These are phyloP conservation scores for Lycaena phlaeas DNA, from an alignment of 2,888 invertebrate species.

Conservation along the genomic window DNA sequence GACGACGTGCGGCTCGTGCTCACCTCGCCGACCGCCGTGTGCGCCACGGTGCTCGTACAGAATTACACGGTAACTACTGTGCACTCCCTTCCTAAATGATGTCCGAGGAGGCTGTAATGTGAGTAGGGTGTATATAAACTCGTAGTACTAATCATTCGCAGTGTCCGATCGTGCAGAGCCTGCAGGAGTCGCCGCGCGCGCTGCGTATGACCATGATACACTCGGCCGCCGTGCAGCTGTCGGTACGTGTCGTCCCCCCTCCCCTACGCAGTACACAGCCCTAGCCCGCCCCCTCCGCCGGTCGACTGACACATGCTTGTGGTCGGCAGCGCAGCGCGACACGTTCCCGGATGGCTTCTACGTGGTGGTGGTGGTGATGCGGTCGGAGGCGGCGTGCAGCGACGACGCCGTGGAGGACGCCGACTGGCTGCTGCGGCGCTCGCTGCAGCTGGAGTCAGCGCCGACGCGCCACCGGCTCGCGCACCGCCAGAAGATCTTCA, in stretches of 20 bases:
- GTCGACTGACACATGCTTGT: neutral
- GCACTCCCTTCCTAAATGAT: no score
- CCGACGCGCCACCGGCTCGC: constrained; percentile 8
- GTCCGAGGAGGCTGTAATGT: no score
- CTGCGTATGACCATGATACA: constrained; percentile 47
- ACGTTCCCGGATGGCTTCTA: constrained; percentile 49
- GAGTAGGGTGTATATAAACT: no score
- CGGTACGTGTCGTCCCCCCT: no score
- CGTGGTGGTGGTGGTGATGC: constrained; percentile 36
- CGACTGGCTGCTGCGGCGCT: constrained; percentile 44
- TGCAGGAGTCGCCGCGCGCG: constrained; percentile 24
- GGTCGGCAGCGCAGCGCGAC: constrained; percentile 26
- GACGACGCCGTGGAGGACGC: constrained; percentile 23
- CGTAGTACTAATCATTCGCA: constrained; percentile 24
- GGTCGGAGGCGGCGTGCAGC: constrained; percentile 32
- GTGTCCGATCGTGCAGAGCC: constrained; percentile 51
- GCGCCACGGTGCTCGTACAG: constrained; percentile 50
- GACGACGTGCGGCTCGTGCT: constrained; percentile 42
- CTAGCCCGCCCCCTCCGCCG: no score
- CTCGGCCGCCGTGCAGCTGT: constrained; percentile 46
- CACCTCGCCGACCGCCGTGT: constrained; percentile 41
- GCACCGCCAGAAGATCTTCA: constrained; percentile 29
- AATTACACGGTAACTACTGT: constrained; percentile 34
- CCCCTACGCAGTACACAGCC: no score
- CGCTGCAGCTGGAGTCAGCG: constrained; percentile 16